phyloP scores from a whole-genome alignment of 2,888 invertebrate species.

The Spialia ferax region DNA sequence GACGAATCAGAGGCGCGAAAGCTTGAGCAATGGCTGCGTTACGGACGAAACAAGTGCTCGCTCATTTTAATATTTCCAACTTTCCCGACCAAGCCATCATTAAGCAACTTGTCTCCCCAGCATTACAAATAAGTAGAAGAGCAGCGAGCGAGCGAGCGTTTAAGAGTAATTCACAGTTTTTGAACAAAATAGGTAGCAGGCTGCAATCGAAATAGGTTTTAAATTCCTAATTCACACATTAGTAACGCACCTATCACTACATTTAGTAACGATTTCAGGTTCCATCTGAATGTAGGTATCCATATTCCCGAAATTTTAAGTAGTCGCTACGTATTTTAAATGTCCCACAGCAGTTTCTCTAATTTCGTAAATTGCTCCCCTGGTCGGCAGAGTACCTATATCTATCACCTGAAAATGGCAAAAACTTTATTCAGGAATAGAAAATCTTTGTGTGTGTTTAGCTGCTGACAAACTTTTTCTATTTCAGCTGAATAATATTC shows the following conservation, averaged over 20 bases:
- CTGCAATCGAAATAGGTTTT: not conserved
- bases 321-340: not conserved
- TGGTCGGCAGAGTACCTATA: no score
- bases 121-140: not conserved
- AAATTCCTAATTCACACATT: no score
- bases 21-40: conserved; percentile 76
- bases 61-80: conserved; percentile 85
- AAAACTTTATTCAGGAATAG: no score
- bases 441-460: no score
- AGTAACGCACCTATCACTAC: no score
- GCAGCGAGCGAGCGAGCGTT: not conserved
- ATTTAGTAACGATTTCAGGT: no score
- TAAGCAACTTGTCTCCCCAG: conserved; percentile 54
- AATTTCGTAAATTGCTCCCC: no score
- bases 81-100: conserved; percentile 75
- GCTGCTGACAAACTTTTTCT: not conserved
- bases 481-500: no score
- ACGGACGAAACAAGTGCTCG: conserved; percentile 80
- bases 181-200: not conserved
- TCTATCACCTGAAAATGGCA: no score
- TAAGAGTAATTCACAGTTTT: not conserved
- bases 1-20: conserved; percentile 65
- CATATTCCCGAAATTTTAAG: not conserved
- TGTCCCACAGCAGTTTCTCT: not conserved
- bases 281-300: no score